Evolutionary conservation across 2,797 vertebrate species (phyloP).

Genomic region (Ctenosaura bakeri): DNA sequence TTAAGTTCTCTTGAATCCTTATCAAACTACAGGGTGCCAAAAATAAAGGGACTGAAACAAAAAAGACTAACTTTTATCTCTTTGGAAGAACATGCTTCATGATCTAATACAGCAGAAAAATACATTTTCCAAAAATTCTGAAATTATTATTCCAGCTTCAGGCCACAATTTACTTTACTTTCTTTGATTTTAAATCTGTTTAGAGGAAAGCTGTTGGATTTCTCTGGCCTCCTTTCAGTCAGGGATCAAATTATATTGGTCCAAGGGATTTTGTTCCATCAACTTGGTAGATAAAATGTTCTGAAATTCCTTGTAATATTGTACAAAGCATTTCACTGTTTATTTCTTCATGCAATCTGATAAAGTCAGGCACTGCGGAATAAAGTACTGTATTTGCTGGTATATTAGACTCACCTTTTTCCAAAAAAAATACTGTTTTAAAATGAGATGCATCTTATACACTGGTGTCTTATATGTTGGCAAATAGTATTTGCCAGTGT

Average conservation of each 20-base stretch:
- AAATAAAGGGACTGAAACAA: too few species aligned
- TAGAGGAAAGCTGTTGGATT: slow-evolving; percentile 6
- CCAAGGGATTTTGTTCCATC: background rate
- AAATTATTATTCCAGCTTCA: background rate
- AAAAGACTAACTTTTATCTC: too few species aligned
- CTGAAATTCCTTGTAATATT: background rate
- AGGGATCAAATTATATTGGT: background rate
- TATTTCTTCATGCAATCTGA: background rate
- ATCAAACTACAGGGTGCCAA: too few species aligned
- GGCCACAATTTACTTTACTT: background rate
- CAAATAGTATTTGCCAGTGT: too few species aligned
- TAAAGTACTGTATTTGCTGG: too few species aligned
- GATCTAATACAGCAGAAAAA: background rate
- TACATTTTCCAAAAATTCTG: background rate
- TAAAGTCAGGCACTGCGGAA: too few species aligned
- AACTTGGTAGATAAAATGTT: background rate
- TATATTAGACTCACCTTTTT: too few species aligned
- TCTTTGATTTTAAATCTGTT: background rate
- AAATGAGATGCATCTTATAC: too few species aligned
- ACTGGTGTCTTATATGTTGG: too few species aligned
- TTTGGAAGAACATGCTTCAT: background rate
- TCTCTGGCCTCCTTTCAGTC: background rate
- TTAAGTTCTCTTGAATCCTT: too few species aligned
- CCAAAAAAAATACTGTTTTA: too few species aligned
- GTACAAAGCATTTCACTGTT: background rate